These are phyloP conservation scores for Ctenicera cuprea DNA, from an alignment of 2,888 invertebrate genomes.

Conservation along the genomic window DNA sequence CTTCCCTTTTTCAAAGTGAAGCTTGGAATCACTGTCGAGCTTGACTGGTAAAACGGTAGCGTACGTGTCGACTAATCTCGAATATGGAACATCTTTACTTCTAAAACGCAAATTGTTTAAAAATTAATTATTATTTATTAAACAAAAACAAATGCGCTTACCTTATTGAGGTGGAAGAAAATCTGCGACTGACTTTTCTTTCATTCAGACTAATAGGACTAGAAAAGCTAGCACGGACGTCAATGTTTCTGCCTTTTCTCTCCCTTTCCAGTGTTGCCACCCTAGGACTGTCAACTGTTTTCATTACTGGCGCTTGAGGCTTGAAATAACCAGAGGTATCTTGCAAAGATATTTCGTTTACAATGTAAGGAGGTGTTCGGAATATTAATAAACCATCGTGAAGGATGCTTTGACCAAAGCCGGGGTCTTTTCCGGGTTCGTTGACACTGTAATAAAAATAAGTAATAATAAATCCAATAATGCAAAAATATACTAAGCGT, in stretches of 20 bases:
- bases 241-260: slow-evolving; percentile 55
- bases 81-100: slow-evolving; percentile 84
- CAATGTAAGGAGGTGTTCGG: slow-evolving; percentile 91
- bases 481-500: too few species aligned
- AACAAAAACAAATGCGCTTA: slow-evolving; percentile 61
- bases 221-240: slow-evolving; percentile 63
- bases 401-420: slow-evolving; percentile 95
- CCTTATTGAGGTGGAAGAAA: slow-evolving; percentile 79
- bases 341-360: slow-evolving; percentile 84
- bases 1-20: slow-evolving; percentile 75
- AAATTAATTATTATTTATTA: too few species aligned
- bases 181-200: slow-evolving; percentile 74
- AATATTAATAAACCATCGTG: slow-evolving; percentile 92
- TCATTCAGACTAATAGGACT: slow-evolving; percentile 70
- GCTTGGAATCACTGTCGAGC: slow-evolving; percentile 83
- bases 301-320: slow-evolving; percentile 1
- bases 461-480: too few species aligned
- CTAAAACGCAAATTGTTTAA: too few species aligned
- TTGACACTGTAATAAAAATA: slow-evolving; percentile 76
- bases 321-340: slow-evolving; percentile 72
- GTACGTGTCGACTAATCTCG: slow-evolving; percentile 84
- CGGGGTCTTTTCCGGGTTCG: slow-evolving; percentile 87
- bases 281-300: slow-evolving; percentile 60
- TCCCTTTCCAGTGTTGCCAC: slow-evolving; percentile 59
- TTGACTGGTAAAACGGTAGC: slow-evolving; percentile 73